A percentile compares a stretch with the other conserved stretches of the same genome.
Conservation (phyloP, 2,113 vertebrate species). For the Oryzias woworae region DNA sequence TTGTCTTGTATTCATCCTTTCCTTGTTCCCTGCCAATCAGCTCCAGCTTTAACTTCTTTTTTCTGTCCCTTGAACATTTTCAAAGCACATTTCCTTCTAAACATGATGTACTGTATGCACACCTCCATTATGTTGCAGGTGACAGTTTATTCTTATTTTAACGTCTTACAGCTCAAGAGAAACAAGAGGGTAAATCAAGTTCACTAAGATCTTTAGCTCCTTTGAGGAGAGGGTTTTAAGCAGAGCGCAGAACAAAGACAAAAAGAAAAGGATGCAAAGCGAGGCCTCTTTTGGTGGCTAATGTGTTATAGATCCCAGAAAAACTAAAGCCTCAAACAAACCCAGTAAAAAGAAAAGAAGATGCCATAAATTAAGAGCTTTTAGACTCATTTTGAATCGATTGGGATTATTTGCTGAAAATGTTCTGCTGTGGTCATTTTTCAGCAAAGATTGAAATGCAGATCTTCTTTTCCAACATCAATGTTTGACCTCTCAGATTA, state of each 20-base stretch:
- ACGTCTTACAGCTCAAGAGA: slow-evolving; percentile 31
- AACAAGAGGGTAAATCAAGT: slow-evolving; percentile 31
- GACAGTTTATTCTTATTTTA: slow-evolving; percentile 33
- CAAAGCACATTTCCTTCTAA: not conserved
- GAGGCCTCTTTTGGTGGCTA: not conserved
- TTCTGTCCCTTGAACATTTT: too few species aligned
- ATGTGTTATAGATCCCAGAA: too few species aligned
- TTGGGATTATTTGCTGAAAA: not conserved
- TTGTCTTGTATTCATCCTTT: not conserved
- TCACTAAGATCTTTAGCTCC: slow-evolving; percentile 22
- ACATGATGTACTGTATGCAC: not conserved
- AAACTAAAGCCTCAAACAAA: not conserved
- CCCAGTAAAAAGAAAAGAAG: not conserved
- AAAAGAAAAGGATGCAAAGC: not conserved
- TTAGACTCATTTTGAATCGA: too few species aligned
- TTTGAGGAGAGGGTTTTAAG: slow-evolving; percentile 11
- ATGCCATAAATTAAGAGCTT: not conserved
- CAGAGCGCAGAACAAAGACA: not conserved
- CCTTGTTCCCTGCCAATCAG: not conserved
- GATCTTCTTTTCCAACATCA: too few species aligned
- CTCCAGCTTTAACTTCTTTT: not conserved
- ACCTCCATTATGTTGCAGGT: slow-evolving; percentile 9
- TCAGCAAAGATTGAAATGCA: not conserved
- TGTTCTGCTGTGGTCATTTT: not conserved
- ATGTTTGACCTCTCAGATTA: too few species aligned